These are phyloP conservation scores for Picus viridis DNA, from an alignment of 2,797 vertebrate genomes.

Conservation along the genomic window DNA sequence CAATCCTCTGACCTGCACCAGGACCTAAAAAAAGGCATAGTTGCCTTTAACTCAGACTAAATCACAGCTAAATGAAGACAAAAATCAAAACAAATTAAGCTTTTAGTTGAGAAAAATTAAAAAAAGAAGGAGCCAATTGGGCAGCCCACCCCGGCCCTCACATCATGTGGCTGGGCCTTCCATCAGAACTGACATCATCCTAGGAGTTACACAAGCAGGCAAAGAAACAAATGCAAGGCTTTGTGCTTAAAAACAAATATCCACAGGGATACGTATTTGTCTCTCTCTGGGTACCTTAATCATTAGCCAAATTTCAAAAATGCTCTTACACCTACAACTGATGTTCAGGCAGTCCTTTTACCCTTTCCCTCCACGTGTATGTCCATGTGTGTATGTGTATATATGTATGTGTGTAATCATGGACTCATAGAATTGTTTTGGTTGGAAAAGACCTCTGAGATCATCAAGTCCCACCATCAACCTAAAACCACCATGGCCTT, in stretches of 20 bases:
- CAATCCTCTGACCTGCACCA: background rate
- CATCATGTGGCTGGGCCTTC: background rate
- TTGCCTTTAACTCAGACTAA: background rate
- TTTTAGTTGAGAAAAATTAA: background rate
- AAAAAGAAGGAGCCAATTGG: background rate
- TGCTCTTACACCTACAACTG: background rate
- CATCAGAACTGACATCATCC: background rate
- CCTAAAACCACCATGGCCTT: too few species aligned
- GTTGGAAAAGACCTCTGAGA: too few species aligned
- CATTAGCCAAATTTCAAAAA: background rate
- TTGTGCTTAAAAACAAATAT: background rate
- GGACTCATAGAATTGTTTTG: too few species aligned
- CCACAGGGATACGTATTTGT: background rate
- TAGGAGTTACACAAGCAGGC: background rate
- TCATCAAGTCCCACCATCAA: too few species aligned
- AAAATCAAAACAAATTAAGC: background rate
- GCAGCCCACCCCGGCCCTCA: background rate
- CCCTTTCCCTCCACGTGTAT: background rate
- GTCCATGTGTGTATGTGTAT: too few species aligned
- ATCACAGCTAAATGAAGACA: background rate
- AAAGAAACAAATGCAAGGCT: background rate
- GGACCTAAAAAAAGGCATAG: background rate
- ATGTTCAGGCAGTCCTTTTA: background rate
- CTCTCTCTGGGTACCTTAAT: background rate
- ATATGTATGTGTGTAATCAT: too few species aligned